A percentile compares a stretch with the other conserved stretches of the same genome.
phyloP scores from a whole-genome alignment of 2,888 invertebrate genomes.

The Archaeoteleia sp. region DNA sequence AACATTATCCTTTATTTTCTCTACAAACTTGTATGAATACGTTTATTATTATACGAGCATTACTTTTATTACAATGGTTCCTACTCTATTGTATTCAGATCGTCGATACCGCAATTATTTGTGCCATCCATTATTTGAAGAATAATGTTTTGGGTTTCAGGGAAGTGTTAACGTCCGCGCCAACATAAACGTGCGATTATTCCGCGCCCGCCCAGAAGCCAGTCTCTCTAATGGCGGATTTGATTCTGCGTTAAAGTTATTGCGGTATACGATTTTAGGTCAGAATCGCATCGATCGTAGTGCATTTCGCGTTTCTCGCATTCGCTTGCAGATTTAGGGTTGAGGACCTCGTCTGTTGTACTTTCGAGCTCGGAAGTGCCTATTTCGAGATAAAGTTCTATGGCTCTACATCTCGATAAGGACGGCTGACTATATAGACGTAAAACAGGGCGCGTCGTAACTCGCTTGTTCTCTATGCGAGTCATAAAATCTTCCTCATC shows the following conservation, averaged over 20 bases:
- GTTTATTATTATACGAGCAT: too few relatives aligned
- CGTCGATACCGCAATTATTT: too few relatives aligned
- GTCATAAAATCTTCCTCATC: slow-evolving; percentile 13
- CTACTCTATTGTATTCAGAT: too few relatives aligned
- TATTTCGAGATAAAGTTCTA: slow-evolving; percentile 12
- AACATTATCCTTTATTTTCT: too few relatives aligned
- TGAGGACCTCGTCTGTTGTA: slow-evolving; percentile 12
- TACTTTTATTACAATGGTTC: too few relatives aligned
- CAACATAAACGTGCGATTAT: too few relatives aligned
- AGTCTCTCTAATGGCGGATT: not conserved
- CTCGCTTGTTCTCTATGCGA: slow-evolving; percentile 6
- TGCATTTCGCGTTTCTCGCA: slow-evolving; percentile 3
- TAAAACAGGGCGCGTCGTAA: slow-evolving; percentile 3
- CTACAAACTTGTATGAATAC: too few relatives aligned
- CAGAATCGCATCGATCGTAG: slow-evolving; percentile 1
- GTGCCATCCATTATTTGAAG: too few relatives aligned
- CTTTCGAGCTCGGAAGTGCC: slow-evolving; percentile 7
- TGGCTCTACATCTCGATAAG: slow-evolving; percentile 6
- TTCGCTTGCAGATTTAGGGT: slow-evolving; percentile 12
- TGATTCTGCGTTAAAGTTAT: not conserved
- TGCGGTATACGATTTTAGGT: slow-evolving; percentile 3
- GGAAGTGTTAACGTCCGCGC: too few relatives aligned
- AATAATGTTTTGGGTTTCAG: too few relatives aligned
- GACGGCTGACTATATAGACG: slow-evolving; percentile 2
- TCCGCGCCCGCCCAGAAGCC: too few relatives aligned